Conservation (phyloP, 2,888 invertebrate genomes). For the Crepidodera aurea region DNA sequence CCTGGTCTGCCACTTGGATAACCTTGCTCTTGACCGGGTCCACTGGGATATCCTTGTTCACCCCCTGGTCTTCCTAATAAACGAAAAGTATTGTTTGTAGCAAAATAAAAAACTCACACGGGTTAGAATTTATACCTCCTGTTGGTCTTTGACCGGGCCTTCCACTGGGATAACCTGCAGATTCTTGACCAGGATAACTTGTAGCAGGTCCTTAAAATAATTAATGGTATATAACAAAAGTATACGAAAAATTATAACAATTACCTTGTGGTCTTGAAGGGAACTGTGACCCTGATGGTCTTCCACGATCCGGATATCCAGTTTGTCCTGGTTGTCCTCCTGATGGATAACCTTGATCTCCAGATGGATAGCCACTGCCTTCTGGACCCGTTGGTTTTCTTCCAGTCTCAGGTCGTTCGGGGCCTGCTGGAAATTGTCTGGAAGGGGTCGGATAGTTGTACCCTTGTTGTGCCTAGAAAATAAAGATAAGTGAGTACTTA, state of each 20-base stretch:
- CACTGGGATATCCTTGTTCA: slow-evolving; percentile 49
- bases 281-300: slow-evolving; percentile 41
- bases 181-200: slow-evolving; percentile 18
- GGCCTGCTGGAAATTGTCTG: slow-evolving; percentile 63
- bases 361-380: slow-evolving; percentile 45
- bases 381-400: slow-evolving; percentile 44
- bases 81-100: slow-evolving; percentile 21
- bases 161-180: slow-evolving; percentile 51
- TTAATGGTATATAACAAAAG: not conserved
- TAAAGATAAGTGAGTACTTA: not conserved
- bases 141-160: slow-evolving; percentile 41
- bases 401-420: slow-evolving; percentile 21
- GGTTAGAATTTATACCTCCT: slow-evolving; percentile 23
- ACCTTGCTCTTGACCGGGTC: slow-evolving; percentile 44
- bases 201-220: slow-evolving; percentile 13
- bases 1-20: slow-evolving; percentile 40
- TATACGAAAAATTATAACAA: not conserved
- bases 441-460: slow-evolving; percentile 79
- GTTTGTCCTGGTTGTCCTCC: slow-evolving; percentile 42
- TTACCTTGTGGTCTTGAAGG: slow-evolving; percentile 36
- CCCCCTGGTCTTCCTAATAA: slow-evolving; percentile 41
- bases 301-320: slow-evolving; percentile 52
- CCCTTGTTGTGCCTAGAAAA: slow-evolving; percentile 73
- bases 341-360: slow-evolving; percentile 6
- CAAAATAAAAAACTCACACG: no score